A percentile compares a stretch with the other conserved stretches of the same genome.
Conservation (phyloP, 2,113 vertebrate species). For the Oryzias curvinotus region DNA sequence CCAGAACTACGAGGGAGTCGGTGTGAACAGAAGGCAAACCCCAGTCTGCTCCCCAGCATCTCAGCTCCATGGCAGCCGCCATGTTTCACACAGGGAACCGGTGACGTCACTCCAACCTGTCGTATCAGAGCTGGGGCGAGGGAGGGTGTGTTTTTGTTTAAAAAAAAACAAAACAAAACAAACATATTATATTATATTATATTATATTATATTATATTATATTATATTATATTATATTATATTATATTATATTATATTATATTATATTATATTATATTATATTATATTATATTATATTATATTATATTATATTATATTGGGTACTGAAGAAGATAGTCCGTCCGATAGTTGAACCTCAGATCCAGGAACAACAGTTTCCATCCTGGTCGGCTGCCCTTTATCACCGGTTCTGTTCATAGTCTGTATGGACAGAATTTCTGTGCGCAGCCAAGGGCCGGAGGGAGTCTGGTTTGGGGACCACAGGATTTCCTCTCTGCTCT, state of each 20-base stretch:
- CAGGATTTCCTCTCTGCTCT: too few relatives aligned
- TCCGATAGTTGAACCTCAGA: too few relatives aligned
- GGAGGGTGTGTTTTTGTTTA: background rate
- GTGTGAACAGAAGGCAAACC: slow-evolving; percentile 91
- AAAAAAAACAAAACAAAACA: background rate
- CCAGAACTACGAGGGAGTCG: slow-evolving; percentile 90
- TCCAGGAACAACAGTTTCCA: too few relatives aligned
- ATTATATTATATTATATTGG: background rate
- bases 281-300: background rate
- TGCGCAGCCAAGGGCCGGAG: too few relatives aligned
- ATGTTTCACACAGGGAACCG: slow-evolving; percentile 73
- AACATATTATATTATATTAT: background rate
- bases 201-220: too few relatives aligned
- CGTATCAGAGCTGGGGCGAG: background rate
- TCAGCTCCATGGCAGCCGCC: slow-evolving; percentile 91
- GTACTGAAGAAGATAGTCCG: too few relatives aligned
- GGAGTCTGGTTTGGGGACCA: too few relatives aligned
- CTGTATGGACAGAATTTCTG: too few relatives aligned
- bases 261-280: background rate
- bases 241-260: background rate
- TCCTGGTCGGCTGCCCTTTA: too few relatives aligned
- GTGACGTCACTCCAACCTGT: slow-evolving; percentile 51
- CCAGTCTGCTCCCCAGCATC: slow-evolving; percentile 94
- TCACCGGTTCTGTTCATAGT: too few relatives aligned
- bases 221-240: background rate